phyloP scores from a whole-genome alignment of 2,113 vertebrate species.

The Sebastes schlegelii region DNA sequence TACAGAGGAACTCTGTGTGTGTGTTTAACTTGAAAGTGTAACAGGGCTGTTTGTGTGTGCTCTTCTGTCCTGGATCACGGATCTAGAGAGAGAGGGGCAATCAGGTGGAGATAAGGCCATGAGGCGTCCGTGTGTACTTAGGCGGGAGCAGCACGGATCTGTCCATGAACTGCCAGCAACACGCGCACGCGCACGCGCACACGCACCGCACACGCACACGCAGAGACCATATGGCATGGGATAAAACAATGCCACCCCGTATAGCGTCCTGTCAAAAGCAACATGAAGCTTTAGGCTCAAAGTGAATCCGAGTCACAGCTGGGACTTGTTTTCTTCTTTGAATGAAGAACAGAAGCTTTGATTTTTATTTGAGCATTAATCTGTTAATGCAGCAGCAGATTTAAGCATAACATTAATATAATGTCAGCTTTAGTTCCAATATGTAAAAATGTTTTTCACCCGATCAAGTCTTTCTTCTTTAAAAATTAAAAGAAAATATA shows the following conservation, averaged over 20 bases:
- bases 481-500: not conserved
- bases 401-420: not conserved
- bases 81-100: conserved; percentile 70
- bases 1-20: conserved; percentile 14
- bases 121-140: conserved; percentile 77
- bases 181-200: conserved; percentile 16
- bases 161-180: conserved; percentile 51
- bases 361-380: not conserved
- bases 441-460: not conserved
- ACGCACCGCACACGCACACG: conserved; percentile 34
- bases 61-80: conserved; percentile 69
- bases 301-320: not conserved
- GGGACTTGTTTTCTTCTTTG: not conserved
- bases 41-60: conserved; percentile 45
- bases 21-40: conserved; percentile 4
- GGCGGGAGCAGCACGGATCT: conserved; percentile 84
- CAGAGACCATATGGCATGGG: conserved; percentile 69
- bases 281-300: not conserved
- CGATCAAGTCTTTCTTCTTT: not conserved
- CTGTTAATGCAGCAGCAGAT: not conserved
- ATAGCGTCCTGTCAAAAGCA: conserved; percentile 11
- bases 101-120: conserved; percentile 78
- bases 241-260: conserved; percentile 48
- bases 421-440: conserved; percentile 1
- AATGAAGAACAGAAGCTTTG: conserved; percentile 9